Conservation (phyloP, 2,113 vertebrate species). For the Lepus europaeus region DNA sequence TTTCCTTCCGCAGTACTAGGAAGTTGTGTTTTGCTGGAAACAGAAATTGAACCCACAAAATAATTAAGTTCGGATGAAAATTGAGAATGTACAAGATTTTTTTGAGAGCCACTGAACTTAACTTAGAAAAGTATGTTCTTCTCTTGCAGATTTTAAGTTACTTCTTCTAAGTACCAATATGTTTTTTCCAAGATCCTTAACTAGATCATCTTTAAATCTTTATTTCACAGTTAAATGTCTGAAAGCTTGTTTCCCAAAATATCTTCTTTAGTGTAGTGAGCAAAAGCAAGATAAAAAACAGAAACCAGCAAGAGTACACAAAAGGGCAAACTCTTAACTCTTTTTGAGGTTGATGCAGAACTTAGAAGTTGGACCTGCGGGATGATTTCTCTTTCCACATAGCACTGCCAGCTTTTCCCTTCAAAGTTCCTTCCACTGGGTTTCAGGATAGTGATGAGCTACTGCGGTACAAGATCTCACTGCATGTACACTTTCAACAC, state of each 20-base stretch:
- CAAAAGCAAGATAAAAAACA: slow-evolving; percentile 51
- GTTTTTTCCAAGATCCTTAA: slow-evolving; percentile 50
- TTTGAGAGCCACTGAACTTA: slow-evolving; percentile 66
- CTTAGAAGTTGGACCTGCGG: not conserved
- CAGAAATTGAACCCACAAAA: slow-evolving; percentile 82
- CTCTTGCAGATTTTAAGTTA: slow-evolving; percentile 62
- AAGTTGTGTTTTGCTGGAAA: slow-evolving; percentile 83
- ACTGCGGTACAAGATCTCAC: not conserved
- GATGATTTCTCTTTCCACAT: not conserved
- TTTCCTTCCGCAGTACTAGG: slow-evolving; percentile 80
- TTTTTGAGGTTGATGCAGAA: not conserved
- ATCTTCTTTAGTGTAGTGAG: slow-evolving; percentile 16
- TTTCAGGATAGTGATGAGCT: not conserved
- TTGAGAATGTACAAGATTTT: slow-evolving; percentile 71
- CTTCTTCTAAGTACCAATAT: slow-evolving; percentile 61
- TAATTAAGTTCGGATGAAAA: slow-evolving; percentile 83
- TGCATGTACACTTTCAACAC: not conserved
- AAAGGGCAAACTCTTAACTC: not conserved
- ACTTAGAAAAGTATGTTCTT: slow-evolving; percentile 53
- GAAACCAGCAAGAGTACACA: not conserved
- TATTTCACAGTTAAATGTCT: slow-evolving; percentile 59
- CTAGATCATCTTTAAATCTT: slow-evolving; percentile 61
- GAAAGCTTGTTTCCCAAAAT: slow-evolving; percentile 58
- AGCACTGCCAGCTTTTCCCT: not conserved
- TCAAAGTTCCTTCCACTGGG: not conserved